Base-by-base conservation (phyloP, 2,888 invertebrate genomes). In the Cetonia aurata region DNA sequence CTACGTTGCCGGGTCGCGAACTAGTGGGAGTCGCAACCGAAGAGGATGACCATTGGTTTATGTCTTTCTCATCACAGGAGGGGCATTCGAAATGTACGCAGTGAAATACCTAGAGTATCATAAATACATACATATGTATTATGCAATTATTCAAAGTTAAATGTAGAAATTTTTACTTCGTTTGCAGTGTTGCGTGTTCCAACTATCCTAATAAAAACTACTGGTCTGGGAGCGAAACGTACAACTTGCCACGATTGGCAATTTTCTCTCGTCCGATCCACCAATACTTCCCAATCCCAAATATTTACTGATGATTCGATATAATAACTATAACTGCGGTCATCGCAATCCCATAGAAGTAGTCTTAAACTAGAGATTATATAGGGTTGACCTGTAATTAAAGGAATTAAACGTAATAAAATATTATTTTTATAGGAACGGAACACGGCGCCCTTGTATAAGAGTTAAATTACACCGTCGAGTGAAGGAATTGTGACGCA, bases 61-160 rank as follows among this genome's bases (percentile, higher is more conserved):
- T 70, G 52, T 81, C 81, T 72, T 82, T 82, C 70, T 76, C 74
- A 70, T 79, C 80, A 74, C 92, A 92, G 37, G 95, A 92, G 6
- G 99, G 98, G 79, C 96, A 96, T 86, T 99, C 99, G 85, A 99
- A 93, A 86, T 99, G 99, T 67, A 99, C 99, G 83, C 97, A 94
- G 83, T 99, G 98, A 85, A 99, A 99, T 69, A 98, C 96, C 95
- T 96, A 77, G 2, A 82, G 73, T 31, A 4, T 12, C 48, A 33
- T 13, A 55, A 10, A 33, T 33, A 31, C 1, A 8, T 55, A 55
- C 33, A 31, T 9, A 10, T n/a, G n/a, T n/a, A n/a, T n/a, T n/a
- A n/a, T n/a, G n/a, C 10, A 17, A 19, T 19, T 57, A 25, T 25
- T 12, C 19, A 6, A 17, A 62, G 10, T 44, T 62, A 15, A n/a